Percentiles rank a stretch among this genome's conserved stretches.
These are phyloP conservation scores for Serrognathus titanus DNA, from an alignment of 2,888 invertebrate species.

Conservation along the genomic window DNA sequence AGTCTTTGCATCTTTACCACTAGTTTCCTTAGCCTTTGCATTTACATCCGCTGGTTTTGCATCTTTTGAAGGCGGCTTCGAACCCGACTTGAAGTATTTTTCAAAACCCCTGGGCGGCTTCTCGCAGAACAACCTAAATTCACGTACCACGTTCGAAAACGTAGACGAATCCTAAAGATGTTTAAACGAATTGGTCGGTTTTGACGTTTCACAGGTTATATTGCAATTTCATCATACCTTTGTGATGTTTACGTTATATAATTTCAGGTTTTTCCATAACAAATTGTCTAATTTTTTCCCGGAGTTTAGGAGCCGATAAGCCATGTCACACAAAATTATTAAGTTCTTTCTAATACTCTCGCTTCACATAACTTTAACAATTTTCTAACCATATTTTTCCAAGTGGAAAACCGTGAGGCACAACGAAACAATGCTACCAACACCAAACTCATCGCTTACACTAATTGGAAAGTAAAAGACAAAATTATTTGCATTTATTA, in stretches of 20 bases:
- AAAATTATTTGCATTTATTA: no score
- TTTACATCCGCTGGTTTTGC: slow-evolving; percentile 48
- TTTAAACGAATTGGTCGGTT: neutral
- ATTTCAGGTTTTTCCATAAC: slow-evolving; percentile 40
- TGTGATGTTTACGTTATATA: slow-evolving; percentile 36
- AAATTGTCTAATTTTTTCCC: slow-evolving; percentile 57
- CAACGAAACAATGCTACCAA: no score
- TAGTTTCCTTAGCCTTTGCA: slow-evolving; percentile 27
- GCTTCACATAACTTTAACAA: neutral
- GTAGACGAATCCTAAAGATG: slow-evolving; percentile 51
- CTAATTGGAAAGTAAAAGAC: no score
- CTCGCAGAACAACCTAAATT: slow-evolving; percentile 66
- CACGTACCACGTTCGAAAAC: slow-evolving; percentile 58
- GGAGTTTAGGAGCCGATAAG: slow-evolving; percentile 59
- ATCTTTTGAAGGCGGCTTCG: slow-evolving; percentile 35
- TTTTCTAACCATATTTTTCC: slow-evolving; percentile 17
- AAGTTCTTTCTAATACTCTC: neutral
- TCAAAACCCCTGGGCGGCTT: slow-evolving; percentile 92
- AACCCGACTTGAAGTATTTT: slow-evolving; percentile 75
- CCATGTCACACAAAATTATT: slow-evolving; percentile 49
- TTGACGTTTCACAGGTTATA: neutral
- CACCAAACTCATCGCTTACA: no score
- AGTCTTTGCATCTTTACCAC: slow-evolving; percentile 37
- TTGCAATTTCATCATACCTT: slow-evolving; percentile 35
- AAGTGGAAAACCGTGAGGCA: neutral